Percentiles rank a stretch among this genome's conserved stretches.
Evolutionary conservation across 2,113 vertebrate species (phyloP).

Genomic region (Malurus cyaneus): DNA sequence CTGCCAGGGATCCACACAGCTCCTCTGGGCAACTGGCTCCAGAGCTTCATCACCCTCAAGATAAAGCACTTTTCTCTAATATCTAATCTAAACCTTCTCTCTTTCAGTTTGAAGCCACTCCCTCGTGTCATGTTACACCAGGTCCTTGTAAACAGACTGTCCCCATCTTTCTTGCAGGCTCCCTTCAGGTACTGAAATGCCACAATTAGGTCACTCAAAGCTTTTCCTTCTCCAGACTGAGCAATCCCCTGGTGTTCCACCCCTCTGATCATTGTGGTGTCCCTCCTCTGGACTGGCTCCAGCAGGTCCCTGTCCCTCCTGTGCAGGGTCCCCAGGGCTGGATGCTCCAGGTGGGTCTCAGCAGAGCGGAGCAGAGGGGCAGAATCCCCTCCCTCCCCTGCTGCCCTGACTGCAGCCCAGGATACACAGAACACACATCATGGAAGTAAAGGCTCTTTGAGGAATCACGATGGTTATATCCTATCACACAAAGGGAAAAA

Average conservation of each 20-base stretch:
- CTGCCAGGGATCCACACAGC: neutral
- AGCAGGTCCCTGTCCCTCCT: neutral
- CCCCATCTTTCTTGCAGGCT: neutral
- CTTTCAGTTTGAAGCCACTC: neutral
- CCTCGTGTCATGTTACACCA: neutral
- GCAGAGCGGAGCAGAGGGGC: neutral
- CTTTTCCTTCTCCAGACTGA: neutral
- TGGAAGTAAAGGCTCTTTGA: neutral
- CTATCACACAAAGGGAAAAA: neutral
- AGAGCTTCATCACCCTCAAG: neutral
- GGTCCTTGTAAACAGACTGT: neutral
- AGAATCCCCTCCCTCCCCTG: neutral
- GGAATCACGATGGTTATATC: neutral
- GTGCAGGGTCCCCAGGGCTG: neutral
- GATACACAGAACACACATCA: neutral
- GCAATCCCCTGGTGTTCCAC: neutral
- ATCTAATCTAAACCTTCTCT: neutral
- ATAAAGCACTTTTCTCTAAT: neutral
- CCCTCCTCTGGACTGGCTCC: rapidly evolving
- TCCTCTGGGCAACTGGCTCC: neutral
- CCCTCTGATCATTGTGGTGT: neutral
- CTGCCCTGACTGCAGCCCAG: neutral
- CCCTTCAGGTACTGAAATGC: neutral
- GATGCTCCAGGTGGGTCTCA: neutral
- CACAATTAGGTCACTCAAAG: neutral